Evolutionary conservation across 1,140 invertebrate genomes (phyloP), one percentile per base, ranked within the genome.

Genomic region (Dolichoris vasculosae): DNA sequence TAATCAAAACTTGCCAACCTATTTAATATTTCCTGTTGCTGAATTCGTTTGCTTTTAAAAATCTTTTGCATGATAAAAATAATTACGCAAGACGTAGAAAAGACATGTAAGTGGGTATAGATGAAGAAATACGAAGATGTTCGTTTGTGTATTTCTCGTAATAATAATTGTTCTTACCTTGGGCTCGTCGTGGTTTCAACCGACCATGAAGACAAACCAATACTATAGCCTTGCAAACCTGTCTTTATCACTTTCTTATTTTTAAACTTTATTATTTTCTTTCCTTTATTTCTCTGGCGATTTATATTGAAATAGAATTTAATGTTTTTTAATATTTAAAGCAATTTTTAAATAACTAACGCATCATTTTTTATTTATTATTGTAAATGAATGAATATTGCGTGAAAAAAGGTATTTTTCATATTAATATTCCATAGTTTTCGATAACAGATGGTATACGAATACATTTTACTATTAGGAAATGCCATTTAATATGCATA

Each of bases 131-230:
- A 63, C 26, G 23, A 7, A 26, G 2, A n/a, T 75, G 7, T 48
- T 76, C 48, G 30, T 77, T 55, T 55, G 23, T n/a, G n/a, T 17
- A 40, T 64, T 63, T 63, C 38, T 76, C 40, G 55, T 64, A 64
- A 76, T 83, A 26, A 35, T 83, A 76, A 83, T 83, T 83, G 55
- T 23, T 83, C 35, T 83, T 83, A 48, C 82, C 82, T 83, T 76
- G 82, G 82, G 17, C 73, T 82, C 48, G 48, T 30, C 69, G 64
- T 38, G n/a, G n/a, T 15, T n/a, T 26, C 43, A 40, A 43, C n/a
- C 75, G 43, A 77, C 75, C 75, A 20, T 26, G n/a, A 51, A 32
- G 32, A 59, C 40, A 0, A 20, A n/a, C 48, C 30, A 40, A 59
- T 20, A 30, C 43, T 40, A 13, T n/a, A 30, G 43, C 48, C 55